A percentile compares a stretch with the other conserved stretches of the same genome.
Evolutionary conservation across 2,888 invertebrate species (phyloP).

Genomic region (Lasioglossum oenotherae): DNA sequence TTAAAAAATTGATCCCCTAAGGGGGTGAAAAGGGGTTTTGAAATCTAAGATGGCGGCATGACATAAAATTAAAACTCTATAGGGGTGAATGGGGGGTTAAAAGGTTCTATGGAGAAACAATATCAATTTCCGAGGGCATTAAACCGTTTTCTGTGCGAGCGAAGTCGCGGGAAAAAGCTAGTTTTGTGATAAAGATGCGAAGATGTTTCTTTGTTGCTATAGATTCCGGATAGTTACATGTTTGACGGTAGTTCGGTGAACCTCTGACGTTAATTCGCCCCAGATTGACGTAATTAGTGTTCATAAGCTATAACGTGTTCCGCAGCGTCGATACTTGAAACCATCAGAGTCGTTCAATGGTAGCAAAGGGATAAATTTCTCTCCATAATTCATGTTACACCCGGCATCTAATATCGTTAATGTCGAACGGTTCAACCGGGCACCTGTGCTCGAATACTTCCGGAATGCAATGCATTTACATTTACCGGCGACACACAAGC

Average conservation of each 20-base stretch:
- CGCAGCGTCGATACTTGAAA: conserved; percentile 28
- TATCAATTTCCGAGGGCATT: too few species aligned
- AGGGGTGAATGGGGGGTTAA: too few species aligned
- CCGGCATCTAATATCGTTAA: conserved; percentile 65
- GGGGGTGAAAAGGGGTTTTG: too few species aligned
- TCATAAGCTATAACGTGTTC: conserved; percentile 13
- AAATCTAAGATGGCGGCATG: too few species aligned
- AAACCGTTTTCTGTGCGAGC: too few species aligned
- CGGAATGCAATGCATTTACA: conserved; percentile 11
- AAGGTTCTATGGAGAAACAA: too few species aligned
- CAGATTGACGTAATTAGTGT: conserved; percentile 29
- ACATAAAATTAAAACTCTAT: too few species aligned
- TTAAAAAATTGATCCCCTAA: too few species aligned
- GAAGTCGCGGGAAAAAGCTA: too few species aligned
- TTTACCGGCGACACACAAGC: not conserved
- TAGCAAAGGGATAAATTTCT: conserved; percentile 42
- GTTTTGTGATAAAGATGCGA: too few species aligned
- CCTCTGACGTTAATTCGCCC: not conserved
- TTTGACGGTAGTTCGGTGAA: not conserved
- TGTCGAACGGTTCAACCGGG: conserved; percentile 42
- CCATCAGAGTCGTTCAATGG: conserved; percentile 18
- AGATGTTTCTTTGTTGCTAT: too few species aligned
- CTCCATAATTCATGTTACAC: conserved; percentile 62
- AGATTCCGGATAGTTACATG: not conserved
- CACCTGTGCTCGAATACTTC: conserved; percentile 60